These are phyloP conservation scores for Hydropsyche betteni DNA, from an alignment of 2,888 invertebrate genomes.

Conservation along the genomic window DNA sequence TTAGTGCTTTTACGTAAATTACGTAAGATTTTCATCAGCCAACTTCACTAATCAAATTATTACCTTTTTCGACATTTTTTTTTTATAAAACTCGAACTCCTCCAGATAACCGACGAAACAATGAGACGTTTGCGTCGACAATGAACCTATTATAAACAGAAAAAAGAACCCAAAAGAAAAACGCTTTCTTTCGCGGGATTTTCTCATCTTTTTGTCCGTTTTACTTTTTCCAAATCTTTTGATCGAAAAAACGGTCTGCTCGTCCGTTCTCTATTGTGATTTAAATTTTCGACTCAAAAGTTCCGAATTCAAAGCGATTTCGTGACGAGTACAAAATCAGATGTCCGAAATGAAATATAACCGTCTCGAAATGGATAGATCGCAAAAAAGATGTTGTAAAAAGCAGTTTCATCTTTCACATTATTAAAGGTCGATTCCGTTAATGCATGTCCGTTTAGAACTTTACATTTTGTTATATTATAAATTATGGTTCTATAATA, in stretches of 20 bases:
- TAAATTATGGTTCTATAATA: too few species aligned
- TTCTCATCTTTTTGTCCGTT: slow-evolving; percentile 17
- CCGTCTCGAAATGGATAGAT: too few species aligned
- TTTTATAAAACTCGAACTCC: not conserved
- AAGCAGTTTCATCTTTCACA: too few species aligned
- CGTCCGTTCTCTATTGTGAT: slow-evolving; percentile 12
- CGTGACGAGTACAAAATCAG: too few species aligned
- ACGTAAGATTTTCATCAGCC: not conserved
- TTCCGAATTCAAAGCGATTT: too few species aligned
- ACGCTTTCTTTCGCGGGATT: slow-evolving; percentile 7
- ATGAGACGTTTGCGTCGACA: slow-evolving; percentile 15
- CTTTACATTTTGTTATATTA: too few species aligned
- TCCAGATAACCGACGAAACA: slow-evolving; percentile 11
- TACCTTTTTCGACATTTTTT: not conserved
- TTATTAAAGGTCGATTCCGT: too few species aligned
- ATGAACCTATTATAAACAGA: slow-evolving; percentile 11
- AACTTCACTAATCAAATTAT: not conserved
- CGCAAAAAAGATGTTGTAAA: too few species aligned
- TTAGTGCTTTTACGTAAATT: not conserved
- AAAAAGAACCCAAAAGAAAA: slow-evolving; percentile 13
- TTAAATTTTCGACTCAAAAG: slow-evolving; percentile 1
- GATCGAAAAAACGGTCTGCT: slow-evolving; percentile 7
- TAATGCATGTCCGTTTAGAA: too few species aligned
- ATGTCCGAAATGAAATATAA: too few species aligned
- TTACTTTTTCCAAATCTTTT: slow-evolving; percentile 13